These are phyloP conservation scores for Hypselothyrea guttata DNA, from an alignment of 2,888 invertebrate species.

Conservation along the genomic window DNA sequence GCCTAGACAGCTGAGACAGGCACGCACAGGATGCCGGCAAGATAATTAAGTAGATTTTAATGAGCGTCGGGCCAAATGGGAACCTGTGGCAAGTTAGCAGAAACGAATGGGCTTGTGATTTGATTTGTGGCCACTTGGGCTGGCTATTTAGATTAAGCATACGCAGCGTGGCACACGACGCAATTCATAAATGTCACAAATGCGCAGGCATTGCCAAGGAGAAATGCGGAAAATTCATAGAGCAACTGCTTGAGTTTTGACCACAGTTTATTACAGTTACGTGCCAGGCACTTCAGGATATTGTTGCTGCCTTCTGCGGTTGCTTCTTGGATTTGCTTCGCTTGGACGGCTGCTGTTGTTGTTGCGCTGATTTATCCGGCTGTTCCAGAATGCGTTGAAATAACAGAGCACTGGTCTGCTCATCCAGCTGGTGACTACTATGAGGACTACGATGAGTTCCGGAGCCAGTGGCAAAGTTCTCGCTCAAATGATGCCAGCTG, in stretches of 20 bases:
- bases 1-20: background rate
- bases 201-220: slow-evolving; percentile 26
- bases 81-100: slow-evolving; percentile 12
- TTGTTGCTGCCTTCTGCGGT: slow-evolving; percentile 28
- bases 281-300: slow-evolving; percentile 52
- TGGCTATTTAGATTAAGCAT: slow-evolving; percentile 53
- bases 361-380: slow-evolving; percentile 22
- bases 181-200: slow-evolving; percentile 62
- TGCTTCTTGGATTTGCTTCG: slow-evolving; percentile 58
- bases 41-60: slow-evolving; percentile 75
- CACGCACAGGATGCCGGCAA: slow-evolving; percentile 1
- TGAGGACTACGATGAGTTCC: slow-evolving; percentile 10
- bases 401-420: slow-evolving; percentile 68
- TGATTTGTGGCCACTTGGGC: slow-evolving; percentile 57
- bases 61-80: slow-evolving; percentile 47
- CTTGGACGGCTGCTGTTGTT: slow-evolving; percentile 23
- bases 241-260: slow-evolving; percentile 25
- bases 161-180: slow-evolving; percentile 40
- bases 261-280: slow-evolving; percentile 64
- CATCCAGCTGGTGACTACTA: slow-evolving; percentile 38
- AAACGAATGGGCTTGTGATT: slow-evolving; percentile 37
- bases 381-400: slow-evolving; percentile 78
- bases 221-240: slow-evolving; percentile 29
- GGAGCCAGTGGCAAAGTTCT: slow-evolving; percentile 61
- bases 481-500: slow-evolving; percentile 83